Base-by-base conservation (phyloP, 1,140 invertebrate genomes). In the Rhyzopertha dominica region DNA sequence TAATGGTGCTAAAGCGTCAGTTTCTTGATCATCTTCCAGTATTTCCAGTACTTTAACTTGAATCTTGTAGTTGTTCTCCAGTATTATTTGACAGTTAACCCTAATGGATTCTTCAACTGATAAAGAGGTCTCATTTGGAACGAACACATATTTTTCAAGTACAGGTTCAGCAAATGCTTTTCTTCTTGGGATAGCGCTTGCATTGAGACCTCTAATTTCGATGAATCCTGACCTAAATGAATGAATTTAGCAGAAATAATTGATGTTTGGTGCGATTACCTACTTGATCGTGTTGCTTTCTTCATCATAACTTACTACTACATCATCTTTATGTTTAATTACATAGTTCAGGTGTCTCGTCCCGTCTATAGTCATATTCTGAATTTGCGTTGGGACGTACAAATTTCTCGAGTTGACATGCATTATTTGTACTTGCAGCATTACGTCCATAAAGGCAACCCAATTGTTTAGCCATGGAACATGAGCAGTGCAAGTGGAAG, bases 381-480 rank as follows among this genome's bases (percentile, higher is more conserved):
- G 75, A 22, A 97, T 88, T 50, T 82, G 80, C 0, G 88, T 95
- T 2, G 93, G 93, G 1, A 97, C 79, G 56, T 82, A 81, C 0
- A 96, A 74, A 13, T 79, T 75, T 46, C 85, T 68, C 0, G 82
- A 81, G 51, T 90, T 84, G n/a, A 77, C 68, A 17, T 77, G 76
- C 1, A 95, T 58, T 32, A 95, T 82, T 49, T 84, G 79, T 48
- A 95, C 79, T 65, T 97, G 94, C 12, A 96, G 67, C 81, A 96
- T 86, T 13, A 84, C 90, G 65, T 97, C 94, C 75, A 96, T 80
- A 65, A 94, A 96, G 0, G 90, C 78, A 0, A 93, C 81, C 90
- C 90, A 97, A 64, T 95, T 93, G 54, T 84, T 62, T 10, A 69
- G 67, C 89, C 89, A 92, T 20, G 54, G 49, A 1, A 83, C 65